These are phyloP conservation scores for Chaetodon trifascialis DNA, from an alignment of 2,113 vertebrate species.

Conservation along the genomic window DNA sequence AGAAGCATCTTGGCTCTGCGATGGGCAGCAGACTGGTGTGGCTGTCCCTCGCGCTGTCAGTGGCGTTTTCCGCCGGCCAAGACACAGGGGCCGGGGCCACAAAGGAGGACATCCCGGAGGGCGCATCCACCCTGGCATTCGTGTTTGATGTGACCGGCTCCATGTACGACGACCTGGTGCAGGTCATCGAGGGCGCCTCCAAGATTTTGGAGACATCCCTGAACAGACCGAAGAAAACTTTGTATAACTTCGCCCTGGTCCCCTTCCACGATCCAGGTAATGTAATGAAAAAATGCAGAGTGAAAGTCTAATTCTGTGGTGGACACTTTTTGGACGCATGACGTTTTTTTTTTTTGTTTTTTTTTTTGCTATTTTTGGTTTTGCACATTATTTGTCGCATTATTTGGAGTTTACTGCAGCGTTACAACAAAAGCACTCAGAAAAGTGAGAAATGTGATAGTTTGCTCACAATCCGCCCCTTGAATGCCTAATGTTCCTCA, in stretches of 20 bases:
- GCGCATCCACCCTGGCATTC: conserved; percentile 96
- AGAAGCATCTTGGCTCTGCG: conserved; percentile 52
- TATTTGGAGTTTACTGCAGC: conserved; percentile 9
- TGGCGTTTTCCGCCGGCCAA: conserved; percentile 76
- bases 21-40: conserved; percentile 72
- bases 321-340: background rate
- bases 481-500: conserved; percentile 65
- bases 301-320: background rate
- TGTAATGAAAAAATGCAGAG: background rate
- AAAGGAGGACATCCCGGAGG: conserved; percentile 88
- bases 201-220: conserved; percentile 98
- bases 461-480: conserved; percentile 76
- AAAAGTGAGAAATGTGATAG: conserved; percentile 81
- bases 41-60: conserved; percentile 71
- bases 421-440: conserved; percentile 50
- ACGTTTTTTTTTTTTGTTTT: background rate
- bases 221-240: conserved; percentile 91
- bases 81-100: conserved; percentile 66
- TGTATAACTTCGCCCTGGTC: conserved; percentile 96
- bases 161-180: conserved; percentile 98
- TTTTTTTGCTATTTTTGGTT: fast-evolving
- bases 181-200: conserved; percentile 98
- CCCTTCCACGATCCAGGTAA: conserved; percentile 99
- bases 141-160: conserved; percentile 99
- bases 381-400: background rate